Base-by-base conservation (phyloP, 2,888 invertebrate genomes). In the Drosophila ochracea region DNA sequence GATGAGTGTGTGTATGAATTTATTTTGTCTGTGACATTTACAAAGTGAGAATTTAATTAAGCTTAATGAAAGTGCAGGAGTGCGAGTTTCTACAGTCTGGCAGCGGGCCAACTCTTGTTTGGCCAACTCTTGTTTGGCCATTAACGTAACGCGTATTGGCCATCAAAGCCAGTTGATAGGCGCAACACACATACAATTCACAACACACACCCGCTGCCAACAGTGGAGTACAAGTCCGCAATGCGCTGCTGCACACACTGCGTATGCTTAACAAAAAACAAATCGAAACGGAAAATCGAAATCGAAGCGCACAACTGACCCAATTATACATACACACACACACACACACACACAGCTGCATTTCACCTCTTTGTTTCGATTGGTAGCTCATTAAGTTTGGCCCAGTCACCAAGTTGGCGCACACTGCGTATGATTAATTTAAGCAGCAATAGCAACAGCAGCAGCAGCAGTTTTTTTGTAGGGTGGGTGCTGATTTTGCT, bases 391-490 rank as follows among this genome's bases (percentile, higher is more conserved):
- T 65, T 66, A 47, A 49, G 69, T 53, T 28, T 76, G 64, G 53
- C 47, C 6, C 67, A 39, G 59, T 55, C 37, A 33, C 65, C 66
- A 62, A 62, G 62, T 64, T 73, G 73, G 77, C 80, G 59, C 61
- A 80, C 90, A 77, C 72, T 89, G 85, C 90, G 85, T 85, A 89
- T 90, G 90, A 87, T 90, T 87, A 89, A 87, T 87, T 90, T 86
- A 86, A 89, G 90, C 80, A 80, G 37, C 47, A 25, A 13, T 3
- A 30, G 33, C 47, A 25, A 13, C 4, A 30, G 33, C n/a, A 16
- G 19, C 13, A 54, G 21, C 11, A n/a, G 11, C 21, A 25, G 13
- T 47, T 47, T 47, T 21, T 47, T 13, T 7, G 11, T 1, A 11
- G 3, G 55, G 7, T 10, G 16, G 50, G n/a, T 43, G 58, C 41